Base-by-base conservation (phyloP, 2,113 vertebrate species). In the Caranx ignobilis region DNA sequence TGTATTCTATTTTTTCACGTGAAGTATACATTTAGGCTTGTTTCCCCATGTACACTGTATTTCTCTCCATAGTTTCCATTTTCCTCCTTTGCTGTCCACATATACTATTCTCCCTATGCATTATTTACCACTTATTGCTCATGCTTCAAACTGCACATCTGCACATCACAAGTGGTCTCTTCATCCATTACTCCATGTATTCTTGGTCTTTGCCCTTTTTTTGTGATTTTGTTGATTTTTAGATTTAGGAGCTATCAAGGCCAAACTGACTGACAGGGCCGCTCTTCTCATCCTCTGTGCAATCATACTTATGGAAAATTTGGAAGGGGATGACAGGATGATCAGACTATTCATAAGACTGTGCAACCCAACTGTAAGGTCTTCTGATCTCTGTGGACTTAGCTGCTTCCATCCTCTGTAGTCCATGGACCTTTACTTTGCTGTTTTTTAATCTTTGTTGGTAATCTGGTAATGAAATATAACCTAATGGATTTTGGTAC, bases 101-200 rank as follows among this genome's bases (percentile, higher is more conserved):
- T 73, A 65, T 48, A n/a, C 80, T 26, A 19, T 37, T 59, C 71
- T 77, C 60, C 18, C 63, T 18, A 75, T 89, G 72, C 68, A 87
- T 89, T 88, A 88, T 91, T 91, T 56, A 89, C 34, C 6, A 45
- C 45, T 67, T 56, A 87, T 60, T 70, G 60, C 81, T 70, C 35
- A 67, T 41, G 60, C 62, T 47, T 72, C 50, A 47, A 26, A 71
- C 21, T 37, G 68, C 69, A 62, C 59, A 79, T 84, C 21, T 37
- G 71, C 69, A 62, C 59, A 79, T 84, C 37, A 66, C 72, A 61
- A 70, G 35, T 72, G 72, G 48, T 63, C 63, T 75, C 52, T 79
- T 56, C 64, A 73, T 66, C 75, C 68, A 45, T 70, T 73, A 35
- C 55, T 45, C 37, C 59, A 62, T 80, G 66, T 81, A 75, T 35